These are phyloP conservation scores for Polylopha cassiicola DNA, from an alignment of 2,888 invertebrate genomes.

Conservation along the genomic window DNA sequence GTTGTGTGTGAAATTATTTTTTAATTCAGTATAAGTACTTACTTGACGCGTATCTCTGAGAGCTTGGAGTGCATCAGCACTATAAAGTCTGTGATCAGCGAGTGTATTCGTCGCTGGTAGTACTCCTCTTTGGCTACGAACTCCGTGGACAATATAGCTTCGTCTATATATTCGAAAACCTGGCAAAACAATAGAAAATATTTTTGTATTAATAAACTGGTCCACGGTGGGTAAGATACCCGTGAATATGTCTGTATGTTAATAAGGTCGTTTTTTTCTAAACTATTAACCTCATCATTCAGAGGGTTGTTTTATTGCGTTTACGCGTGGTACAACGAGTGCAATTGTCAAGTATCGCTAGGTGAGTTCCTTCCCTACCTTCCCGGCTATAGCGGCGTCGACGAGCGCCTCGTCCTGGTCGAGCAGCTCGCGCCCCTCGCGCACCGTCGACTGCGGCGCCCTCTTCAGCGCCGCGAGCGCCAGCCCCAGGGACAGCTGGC, in stretches of 20 bases:
- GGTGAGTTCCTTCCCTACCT: conserved; percentile 40
- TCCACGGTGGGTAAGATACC: too few relatives aligned
- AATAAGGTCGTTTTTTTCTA: too few relatives aligned
- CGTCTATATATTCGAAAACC: conserved; percentile 88
- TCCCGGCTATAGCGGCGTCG: conserved; percentile 86
- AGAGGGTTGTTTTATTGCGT: too few relatives aligned
- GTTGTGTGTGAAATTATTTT: too few relatives aligned
- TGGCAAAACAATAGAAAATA: conserved; percentile 36
- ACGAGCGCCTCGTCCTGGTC: conserved; percentile 89
- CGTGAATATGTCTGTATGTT: too few relatives aligned
- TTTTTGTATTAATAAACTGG: too few relatives aligned
- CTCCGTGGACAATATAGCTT: conserved; percentile 82
- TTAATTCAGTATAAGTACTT: too few relatives aligned
- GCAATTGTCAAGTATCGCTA: background rate
- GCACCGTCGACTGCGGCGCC: conserved; percentile 57
- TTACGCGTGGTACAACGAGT: too few relatives aligned
- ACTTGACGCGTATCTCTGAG: conserved; percentile 76
- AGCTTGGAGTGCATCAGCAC: conserved; percentile 92
- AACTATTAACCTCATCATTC: too few relatives aligned
- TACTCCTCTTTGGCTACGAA: conserved; percentile 85
- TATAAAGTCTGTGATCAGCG: conserved; percentile 93
- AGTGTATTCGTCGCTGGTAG: conserved; percentile 88
- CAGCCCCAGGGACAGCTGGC: conserved; percentile 55
- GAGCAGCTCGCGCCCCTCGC: conserved; percentile 49
- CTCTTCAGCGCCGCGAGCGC: conserved; percentile 62